Base-by-base conservation (phyloP, 2,797 vertebrate species). In the Zalophus californianus region DNA sequence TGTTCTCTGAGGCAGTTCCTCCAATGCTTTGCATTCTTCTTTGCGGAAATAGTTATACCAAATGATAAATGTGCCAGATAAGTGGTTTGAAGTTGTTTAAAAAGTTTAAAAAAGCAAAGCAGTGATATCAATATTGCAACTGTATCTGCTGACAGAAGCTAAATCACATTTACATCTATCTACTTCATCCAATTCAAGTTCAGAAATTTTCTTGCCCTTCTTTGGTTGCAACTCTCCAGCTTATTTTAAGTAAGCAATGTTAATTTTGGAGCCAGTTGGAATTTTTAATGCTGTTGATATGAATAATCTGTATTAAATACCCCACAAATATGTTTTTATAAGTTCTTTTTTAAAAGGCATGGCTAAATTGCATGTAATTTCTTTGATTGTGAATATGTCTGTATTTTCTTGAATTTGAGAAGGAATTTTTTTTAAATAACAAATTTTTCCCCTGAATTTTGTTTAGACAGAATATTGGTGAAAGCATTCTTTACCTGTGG, bases 401-500 rank as follows among this genome's bases (percentile, higher is more conserved):
- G 15, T 85, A 18, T 93, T 75, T 87, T 90, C 64, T 97, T 94
- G 73, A 90, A 96, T 85, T 23, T 58, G 85, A 95, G 83, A 82
- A 52, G 58, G 1, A 60, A 72, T 38, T 68, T 82, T 91, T 96
- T 88, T 96, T 52, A 96, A 97, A 91, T 95, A 96, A 96, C n/a
- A 48, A 52, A 95, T 10, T 54, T 97, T 96, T 50, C 60, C 62
- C 75, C 2, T 96, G 82, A 60, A n/a, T 97, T 98, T 98, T 98
- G n/a, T 98, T 96, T 98, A 99, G 99, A 95, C 99, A 99, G 97
- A 99, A 99, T 58, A 96, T 98, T 25, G 99, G 99, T 91, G 99
- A 99, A 98, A 99, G 99, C 98, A 99, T 99, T 98, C 99, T 99
- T 92, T 99, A 99, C 98, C 98, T 99, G 25, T 99, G 99, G 99